phyloP scores from a whole-genome alignment of 2,888 invertebrate genomes.

The Clitarchus hookeri region DNA sequence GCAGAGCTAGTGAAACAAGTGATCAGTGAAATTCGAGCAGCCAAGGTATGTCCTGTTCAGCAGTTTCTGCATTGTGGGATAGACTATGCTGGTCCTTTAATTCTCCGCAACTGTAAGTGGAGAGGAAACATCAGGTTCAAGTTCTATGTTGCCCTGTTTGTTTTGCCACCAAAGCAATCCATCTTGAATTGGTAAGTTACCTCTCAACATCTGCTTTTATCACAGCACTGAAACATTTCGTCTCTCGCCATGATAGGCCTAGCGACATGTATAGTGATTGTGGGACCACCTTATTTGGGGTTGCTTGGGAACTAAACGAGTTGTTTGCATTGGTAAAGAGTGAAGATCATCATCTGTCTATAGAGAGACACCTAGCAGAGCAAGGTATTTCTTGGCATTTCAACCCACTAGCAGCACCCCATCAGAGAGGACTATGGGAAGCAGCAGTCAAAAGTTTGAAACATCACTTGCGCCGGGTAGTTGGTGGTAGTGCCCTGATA shows the following conservation, averaged over 20 bases:
- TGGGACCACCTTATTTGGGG: background rate
- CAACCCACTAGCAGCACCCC: no score
- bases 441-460: no score
- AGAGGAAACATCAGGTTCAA: background rate
- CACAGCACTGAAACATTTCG: background rate
- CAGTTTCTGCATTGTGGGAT: background rate
- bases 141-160: background rate
- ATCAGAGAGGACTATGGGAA: no score
- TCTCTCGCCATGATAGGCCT: background rate
- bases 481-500: no score
- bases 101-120: background rate
- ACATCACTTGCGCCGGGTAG: no score
- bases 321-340: background rate
- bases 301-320: background rate
- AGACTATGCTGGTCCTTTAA: background rate
- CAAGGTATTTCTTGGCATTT: no score
- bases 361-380: no score
- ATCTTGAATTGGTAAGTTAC: background rate
- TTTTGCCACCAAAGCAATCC: background rate
- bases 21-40: background rate
- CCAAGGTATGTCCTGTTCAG: background rate
- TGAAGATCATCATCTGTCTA: background rate
- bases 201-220: background rate
- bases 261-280: background rate
- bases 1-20: background rate